phyloP scores from a whole-genome alignment of 2,888 invertebrate species.

The Pseudoips prasinana region DNA sequence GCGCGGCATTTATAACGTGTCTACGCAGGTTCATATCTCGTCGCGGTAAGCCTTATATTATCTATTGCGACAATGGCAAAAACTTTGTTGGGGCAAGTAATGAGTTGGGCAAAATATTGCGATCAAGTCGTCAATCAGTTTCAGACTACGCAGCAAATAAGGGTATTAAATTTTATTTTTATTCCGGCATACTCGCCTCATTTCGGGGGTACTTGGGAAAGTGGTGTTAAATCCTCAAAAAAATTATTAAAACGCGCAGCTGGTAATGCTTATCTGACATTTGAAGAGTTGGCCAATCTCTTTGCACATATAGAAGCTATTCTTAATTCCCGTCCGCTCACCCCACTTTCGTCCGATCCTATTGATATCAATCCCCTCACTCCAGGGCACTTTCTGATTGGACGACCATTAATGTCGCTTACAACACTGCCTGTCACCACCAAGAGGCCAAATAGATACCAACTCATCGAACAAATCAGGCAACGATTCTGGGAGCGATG shows the following conservation, averaged over 20 bases:
- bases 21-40: constrained; percentile 2
- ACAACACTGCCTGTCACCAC: background rate
- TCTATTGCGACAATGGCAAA: constrained; percentile 3
- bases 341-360: background rate
- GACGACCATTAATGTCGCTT: background rate
- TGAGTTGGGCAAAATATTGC: constrained; percentile 1
- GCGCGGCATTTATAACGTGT: constrained; percentile 1
- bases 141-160: background rate
- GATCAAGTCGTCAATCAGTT: background rate
- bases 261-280: background rate
- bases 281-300: background rate
- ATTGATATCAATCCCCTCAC: background rate
- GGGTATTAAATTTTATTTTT: constrained; percentile 2
- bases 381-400: constrained; percentile 1
- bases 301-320: constrained; percentile 2
- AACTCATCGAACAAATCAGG: background rate
- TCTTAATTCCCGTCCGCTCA: background rate
- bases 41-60: constrained; percentile 1
- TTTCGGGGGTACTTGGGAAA: constrained; percentile 2
- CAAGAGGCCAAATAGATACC: background rate
- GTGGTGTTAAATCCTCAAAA: constrained; percentile 1
- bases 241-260: constrained; percentile 1
- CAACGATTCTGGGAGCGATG: constrained; percentile 3
- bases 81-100: constrained; percentile 2
- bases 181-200: constrained; percentile 2